phyloP scores from a whole-genome alignment of 2,888 invertebrate genomes.

The Pseudococcus longispinus region DNA sequence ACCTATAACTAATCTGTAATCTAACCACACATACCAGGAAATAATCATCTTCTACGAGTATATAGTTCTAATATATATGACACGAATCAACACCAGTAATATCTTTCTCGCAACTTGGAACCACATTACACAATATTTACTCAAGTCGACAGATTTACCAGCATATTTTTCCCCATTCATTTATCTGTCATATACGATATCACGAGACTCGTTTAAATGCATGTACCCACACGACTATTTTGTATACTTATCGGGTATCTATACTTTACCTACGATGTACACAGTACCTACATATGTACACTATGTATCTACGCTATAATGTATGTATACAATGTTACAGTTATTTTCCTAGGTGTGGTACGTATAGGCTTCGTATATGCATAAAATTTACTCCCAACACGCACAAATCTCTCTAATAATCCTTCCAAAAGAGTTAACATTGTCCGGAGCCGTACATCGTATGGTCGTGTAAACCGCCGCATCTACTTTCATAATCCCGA shows the following conservation, averaged over 20 bases:
- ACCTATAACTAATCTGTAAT: not conserved
- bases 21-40: not conserved
- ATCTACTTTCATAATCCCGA: constrained; percentile 12
- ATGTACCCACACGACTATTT: not conserved
- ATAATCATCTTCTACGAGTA: not conserved
- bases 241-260: constrained; percentile 11
- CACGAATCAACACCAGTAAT: not conserved
- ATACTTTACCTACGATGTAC: not conserved
- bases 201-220: not conserved
- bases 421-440: constrained; percentile 15
- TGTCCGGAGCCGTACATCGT: not conserved
- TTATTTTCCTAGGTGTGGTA: constrained; percentile 6
- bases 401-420: constrained; percentile 29
- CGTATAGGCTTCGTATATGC: not conserved
- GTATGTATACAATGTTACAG: constrained; percentile 2
- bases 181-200: not conserved
- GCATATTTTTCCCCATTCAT: not conserved
- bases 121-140: constrained; percentile 26
- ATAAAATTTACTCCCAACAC: constrained; percentile 10
- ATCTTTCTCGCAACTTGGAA: not conserved
- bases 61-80: too few species aligned
- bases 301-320: not conserved
- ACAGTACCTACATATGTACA: not conserved
- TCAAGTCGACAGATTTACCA: not conserved
- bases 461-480: not conserved